Evolutionary conservation across 2,113 vertebrate species (phyloP), one percentile per base, ranked within the genome.

Genomic region (Carassius gibelio): DNA sequence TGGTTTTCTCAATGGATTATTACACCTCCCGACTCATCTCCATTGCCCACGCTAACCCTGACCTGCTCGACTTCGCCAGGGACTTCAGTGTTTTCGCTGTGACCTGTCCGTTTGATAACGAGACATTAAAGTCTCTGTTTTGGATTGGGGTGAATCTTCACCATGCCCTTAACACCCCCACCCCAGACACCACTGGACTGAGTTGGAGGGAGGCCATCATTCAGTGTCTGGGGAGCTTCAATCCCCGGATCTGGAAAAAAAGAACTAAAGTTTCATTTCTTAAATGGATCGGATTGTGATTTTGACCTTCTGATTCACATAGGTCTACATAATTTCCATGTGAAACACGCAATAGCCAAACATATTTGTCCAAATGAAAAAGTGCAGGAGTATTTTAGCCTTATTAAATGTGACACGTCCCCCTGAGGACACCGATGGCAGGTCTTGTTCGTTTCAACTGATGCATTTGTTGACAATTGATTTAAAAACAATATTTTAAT

Each of bases 401-500:
- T 55, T 55, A 76, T 76, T 76, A 30, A 76, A 55, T 34, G 75
- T 76, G 75, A 34, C 48, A 34, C 1, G 3, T 30, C 50, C 26
- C 45, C 50, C 75, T 76, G 15, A 76, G 42, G 75, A 76, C 75
- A 34, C 48, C 4, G 26, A 55, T 26, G 17, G 42, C 42, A 75
- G n/a, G 42, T 75, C 72, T 26, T 6, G 42, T 38, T 48, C 1
- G 6, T 81, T 81, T 81, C 23, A 81, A 45, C 26, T 57, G 68
- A 83, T 72, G 21, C 72, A 72, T n/a, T 69, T 71, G 66, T 72
- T 59, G 81, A 83, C 81, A 38, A 13, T 83, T 42, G 48, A 1
- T 83, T 74, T 42, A 42, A 68, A 69, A 81, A 52, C 62, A 30
- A 17, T 21, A 23, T 64, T 80, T 48, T 64, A 80, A 64, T 26